Base-by-base conservation (phyloP, 35 echinoderm and acorn worm species). In the Chiridota heheva region DNA sequence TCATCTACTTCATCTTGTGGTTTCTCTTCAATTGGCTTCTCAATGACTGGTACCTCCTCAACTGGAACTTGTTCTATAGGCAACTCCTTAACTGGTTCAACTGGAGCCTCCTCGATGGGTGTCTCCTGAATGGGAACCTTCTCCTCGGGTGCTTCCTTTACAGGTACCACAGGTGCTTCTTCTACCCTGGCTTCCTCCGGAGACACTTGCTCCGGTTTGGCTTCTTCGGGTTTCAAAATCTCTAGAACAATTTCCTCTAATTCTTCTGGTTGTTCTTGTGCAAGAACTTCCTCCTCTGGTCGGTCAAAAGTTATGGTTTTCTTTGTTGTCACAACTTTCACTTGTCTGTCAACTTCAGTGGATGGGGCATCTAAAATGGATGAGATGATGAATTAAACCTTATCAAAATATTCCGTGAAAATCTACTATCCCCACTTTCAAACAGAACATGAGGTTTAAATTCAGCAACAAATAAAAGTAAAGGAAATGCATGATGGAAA, bases 291-390 rank as follows among this genome's bases (percentile, higher is more conserved):
- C 31, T 86, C 83, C 71, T 76, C 69, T 36, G 83, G 83, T 10
- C 80, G 47, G 36, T 91, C 89, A 44, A 78, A 31, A 34, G 90
- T 92, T 29, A 82, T 72, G 7, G 36, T 63, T 35, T 75, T 82
- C 44, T 74, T 71, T 31, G 84, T 61, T 25, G 57, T 45, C 5
- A 81, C 20, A 15, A 88, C 85, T 34, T 88, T 71, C 8, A 88
- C 84, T 48, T 93, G 84, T 2, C 78, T 87, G 8, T 83, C 90
- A 13, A 87, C 72, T 35, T 93, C 90, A 4, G 84, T 81, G 17
- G 84, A 83, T 42, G 71, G 36, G n/a, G 87, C 90, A 68, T 88
- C 84, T 93, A 72, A 2, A 15, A 29, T 33, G 7, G 7, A 63
- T 38, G 73, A 73, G 13, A 84, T 40, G 60, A 39, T 32, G 39